Conservation (phyloP, 2,888 invertebrate species). For the Embidobia sp. region DNA sequence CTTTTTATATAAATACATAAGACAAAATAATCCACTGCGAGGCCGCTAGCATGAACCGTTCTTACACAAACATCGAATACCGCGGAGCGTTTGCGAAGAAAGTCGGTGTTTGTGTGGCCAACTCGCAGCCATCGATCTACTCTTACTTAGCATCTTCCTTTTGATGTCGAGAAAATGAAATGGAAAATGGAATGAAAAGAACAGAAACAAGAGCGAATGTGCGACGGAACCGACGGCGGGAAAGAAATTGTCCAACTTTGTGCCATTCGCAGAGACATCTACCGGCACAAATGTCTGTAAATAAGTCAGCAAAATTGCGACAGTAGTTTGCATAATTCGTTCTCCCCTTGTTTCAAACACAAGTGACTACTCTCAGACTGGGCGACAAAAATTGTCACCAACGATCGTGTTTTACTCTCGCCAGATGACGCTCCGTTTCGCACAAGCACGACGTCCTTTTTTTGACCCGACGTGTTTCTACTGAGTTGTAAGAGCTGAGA, state of each 20-base stretch:
- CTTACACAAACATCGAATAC: too few species aligned
- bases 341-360: constrained; percentile 8
- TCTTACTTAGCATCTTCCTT: constrained; percentile 46
- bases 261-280: constrained; percentile 37
- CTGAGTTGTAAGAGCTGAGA: constrained; percentile 5
- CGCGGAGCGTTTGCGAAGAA: too few species aligned
- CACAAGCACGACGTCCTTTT: too few species aligned
- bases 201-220: not conserved
- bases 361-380: too few species aligned
- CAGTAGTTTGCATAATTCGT: not conserved
- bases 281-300: constrained; percentile 42
- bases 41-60: too few species aligned
- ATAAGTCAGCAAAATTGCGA: constrained; percentile 41
- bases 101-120: too few species aligned
- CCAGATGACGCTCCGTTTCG: not conserved
- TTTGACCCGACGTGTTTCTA: not conserved
- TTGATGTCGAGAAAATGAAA: not conserved
- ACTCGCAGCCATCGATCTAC: constrained; percentile 1
- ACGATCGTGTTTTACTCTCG: not conserved
- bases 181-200: not conserved
- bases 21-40: too few species aligned
- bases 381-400: constrained; percentile 18
- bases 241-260: not conserved
- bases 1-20: too few species aligned
- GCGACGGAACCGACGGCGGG: not conserved